Evolutionary conservation across 2,888 invertebrate genomes (phyloP), one percentile per base, ranked within the genome.

Genomic region (Cryptocephalus moraei): DNA sequence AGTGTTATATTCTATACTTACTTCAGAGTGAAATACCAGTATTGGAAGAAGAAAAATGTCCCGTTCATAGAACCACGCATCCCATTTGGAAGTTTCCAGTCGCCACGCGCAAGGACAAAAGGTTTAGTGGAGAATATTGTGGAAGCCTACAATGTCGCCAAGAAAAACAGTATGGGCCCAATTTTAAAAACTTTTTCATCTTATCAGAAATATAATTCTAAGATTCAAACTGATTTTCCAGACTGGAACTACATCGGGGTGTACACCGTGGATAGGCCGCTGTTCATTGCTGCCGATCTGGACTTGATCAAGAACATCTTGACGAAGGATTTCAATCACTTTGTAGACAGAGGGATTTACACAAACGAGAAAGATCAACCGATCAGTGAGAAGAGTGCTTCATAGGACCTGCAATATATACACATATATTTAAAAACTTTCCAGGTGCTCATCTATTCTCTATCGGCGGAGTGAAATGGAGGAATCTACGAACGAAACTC

Each of bases 311-410:
- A 64, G 46, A 69, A 73, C 43, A 68, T 82, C 22, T 58, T 81
- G 58, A 73, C 75, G 38, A 76, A 73, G 52, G 80, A 82, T 56
- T 82, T 80, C 52, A 45, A 46, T 10, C 42, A 50, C 41, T 82
- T 83, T 22, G 42, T 39, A 1, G 46, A 46, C 33, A 42, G 46
- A 43, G 46, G 46, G 8, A 4, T 32, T 2, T 46, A 42, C 22
- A 31, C 10, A 9, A 46, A 46, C 33, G 46, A 46, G 9, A 43
- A 46, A 38, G 13, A 32, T 32, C 42, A 46, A 22, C 46, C 46
- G 9, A 10, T 46, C 13, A 38, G 46, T 46, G 43, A 43, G 46
- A 22, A 22, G 22, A 4, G 22, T 22, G 22, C 6, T 6, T 36
- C 2, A 11, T 36, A 4, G 6, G 4, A 36, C 12, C 6, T 36